Evolutionary conservation across 2,113 vertebrate species (phyloP).

Genomic region (Cygnus atratus): DNA sequence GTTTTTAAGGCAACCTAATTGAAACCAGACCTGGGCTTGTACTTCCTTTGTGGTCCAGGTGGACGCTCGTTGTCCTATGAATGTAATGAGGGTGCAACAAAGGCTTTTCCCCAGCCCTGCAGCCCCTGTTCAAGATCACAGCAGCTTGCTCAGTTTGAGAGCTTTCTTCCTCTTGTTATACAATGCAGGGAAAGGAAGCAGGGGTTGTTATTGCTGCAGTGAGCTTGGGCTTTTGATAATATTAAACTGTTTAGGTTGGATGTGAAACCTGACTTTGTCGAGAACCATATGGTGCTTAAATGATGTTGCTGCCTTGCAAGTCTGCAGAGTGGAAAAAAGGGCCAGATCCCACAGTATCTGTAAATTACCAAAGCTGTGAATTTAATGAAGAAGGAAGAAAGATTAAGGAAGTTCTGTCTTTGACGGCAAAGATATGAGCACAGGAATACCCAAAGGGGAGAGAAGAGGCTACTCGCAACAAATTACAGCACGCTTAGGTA

Average conservation of each 20-base stretch:
- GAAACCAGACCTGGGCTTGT: constrained; percentile 57
- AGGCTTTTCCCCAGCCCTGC: constrained; percentile 48
- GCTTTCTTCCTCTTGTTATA: constrained; percentile 37
- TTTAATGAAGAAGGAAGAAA: constrained; percentile 57
- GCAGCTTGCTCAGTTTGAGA: constrained; percentile 32
- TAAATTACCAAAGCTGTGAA: constrained; percentile 58
- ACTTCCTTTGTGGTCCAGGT: constrained; percentile 67
- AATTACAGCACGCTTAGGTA: constrained; percentile 32
- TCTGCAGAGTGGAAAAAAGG: constrained; percentile 27
- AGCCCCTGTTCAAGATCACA: constrained; percentile 57
- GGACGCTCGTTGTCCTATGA: constrained; percentile 32
- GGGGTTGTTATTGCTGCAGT: constrained; percentile 58
- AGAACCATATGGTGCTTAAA: constrained; percentile 75
- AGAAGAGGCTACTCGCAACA: constrained; percentile 14
- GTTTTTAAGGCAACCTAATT: constrained; percentile 56
- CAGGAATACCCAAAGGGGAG: background rate
- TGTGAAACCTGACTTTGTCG: constrained; percentile 63
- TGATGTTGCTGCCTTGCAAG: constrained; percentile 44
- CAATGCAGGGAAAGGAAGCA: constrained; percentile 49
- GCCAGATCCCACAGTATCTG: constrained; percentile 58
- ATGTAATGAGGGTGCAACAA: constrained; percentile 44
- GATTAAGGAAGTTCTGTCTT: constrained; percentile 32
- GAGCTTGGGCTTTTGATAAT: constrained; percentile 62
- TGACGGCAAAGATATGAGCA: constrained; percentile 29
- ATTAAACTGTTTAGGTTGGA: constrained; percentile 75